phyloP scores from a whole-genome alignment of 2,888 invertebrate species.

The Abscondita cerata region DNA sequence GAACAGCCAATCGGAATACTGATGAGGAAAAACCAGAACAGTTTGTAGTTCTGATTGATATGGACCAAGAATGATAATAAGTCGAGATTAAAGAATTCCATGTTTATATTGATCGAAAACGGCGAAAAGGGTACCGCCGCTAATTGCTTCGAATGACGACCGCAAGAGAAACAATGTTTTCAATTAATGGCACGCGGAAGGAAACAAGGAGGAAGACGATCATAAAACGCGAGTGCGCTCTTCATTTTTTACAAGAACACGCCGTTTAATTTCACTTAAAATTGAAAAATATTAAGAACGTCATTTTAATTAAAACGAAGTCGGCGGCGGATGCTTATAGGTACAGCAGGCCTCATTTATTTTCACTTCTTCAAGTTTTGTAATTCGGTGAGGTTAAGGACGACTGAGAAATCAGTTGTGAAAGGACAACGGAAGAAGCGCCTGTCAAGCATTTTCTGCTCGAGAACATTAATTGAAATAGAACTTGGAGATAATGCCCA shows the following conservation, averaged over 20 bases:
- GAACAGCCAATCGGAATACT: conserved; percentile 56
- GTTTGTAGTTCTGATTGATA: conserved; percentile 56
- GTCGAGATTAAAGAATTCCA: conserved; percentile 53
- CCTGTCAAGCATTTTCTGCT: conserved; percentile 45
- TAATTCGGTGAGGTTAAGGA: conserved; percentile 44
- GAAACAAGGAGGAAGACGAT: conserved; percentile 44
- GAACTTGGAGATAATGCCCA: conserved; percentile 36
- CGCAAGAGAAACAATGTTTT: conserved; percentile 57
- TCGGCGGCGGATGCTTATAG: conserved; percentile 49
- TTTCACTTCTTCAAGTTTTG: conserved; percentile 42
- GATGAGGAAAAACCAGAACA: conserved; percentile 56
- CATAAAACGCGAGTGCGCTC: conserved; percentile 54
- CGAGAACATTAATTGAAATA: conserved; percentile 49
- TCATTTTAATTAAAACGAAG: conserved; percentile 57
- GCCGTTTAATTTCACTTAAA: conserved; percentile 55
- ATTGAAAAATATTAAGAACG: conserved; percentile 58
- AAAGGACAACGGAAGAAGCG: conserved; percentile 44
- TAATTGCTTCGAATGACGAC: conserved; percentile 49
- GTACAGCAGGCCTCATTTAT: conserved; percentile 39
- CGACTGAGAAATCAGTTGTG: conserved; percentile 45
- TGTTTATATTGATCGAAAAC: conserved; percentile 42
- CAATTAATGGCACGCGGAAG: conserved; percentile 54
- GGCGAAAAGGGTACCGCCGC: conserved; percentile 37
- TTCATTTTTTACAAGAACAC: conserved; percentile 47
- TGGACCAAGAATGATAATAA: conserved; percentile 56